phyloP scores from a whole-genome alignment of 2,888 invertebrate species.

The Meteorus cinctellus region DNA sequence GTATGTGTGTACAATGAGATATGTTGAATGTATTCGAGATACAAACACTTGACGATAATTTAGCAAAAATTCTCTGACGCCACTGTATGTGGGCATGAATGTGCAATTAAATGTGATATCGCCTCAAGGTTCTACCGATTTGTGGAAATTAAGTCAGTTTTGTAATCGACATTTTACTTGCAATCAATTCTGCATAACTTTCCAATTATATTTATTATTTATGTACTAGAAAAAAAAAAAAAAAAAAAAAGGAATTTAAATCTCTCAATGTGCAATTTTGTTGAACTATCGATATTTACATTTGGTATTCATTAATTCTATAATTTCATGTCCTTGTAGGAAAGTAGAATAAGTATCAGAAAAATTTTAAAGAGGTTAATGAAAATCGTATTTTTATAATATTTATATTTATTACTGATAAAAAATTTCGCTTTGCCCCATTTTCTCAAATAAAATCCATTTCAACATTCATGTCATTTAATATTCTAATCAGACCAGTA shows the following conservation, averaged over 20 bases:
- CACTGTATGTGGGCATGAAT: not conserved
- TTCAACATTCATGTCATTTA: not conserved
- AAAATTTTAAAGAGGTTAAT: too few relatives aligned
- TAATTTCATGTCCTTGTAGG: not conserved
- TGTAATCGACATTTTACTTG: not conserved
- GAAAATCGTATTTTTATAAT: too few relatives aligned
- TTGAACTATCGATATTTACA: not conserved
- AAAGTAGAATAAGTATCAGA: too few relatives aligned
- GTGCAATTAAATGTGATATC: not conserved
- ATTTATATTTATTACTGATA: too few relatives aligned
- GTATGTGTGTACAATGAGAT: not conserved
- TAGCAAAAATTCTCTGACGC: not conserved
- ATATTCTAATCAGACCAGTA: too few relatives aligned
- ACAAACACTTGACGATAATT: too few relatives aligned
- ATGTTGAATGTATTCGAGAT: too few relatives aligned
- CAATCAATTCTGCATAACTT: not conserved
- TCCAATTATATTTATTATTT: not conserved
- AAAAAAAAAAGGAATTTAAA: not conserved
- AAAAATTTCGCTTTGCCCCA: not conserved
- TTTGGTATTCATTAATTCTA: not conserved
- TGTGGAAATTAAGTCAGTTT: slow-evolving; percentile 4
- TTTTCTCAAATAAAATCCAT: not conserved
- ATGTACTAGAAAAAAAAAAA: not conserved
- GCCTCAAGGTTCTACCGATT: not conserved
- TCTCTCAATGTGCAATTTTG: not conserved